Evolutionary conservation across 2,888 invertebrate genomes (phyloP), one percentile per base, ranked within the genome.

Genomic region (Trissonchulus latispiculum): DNA sequence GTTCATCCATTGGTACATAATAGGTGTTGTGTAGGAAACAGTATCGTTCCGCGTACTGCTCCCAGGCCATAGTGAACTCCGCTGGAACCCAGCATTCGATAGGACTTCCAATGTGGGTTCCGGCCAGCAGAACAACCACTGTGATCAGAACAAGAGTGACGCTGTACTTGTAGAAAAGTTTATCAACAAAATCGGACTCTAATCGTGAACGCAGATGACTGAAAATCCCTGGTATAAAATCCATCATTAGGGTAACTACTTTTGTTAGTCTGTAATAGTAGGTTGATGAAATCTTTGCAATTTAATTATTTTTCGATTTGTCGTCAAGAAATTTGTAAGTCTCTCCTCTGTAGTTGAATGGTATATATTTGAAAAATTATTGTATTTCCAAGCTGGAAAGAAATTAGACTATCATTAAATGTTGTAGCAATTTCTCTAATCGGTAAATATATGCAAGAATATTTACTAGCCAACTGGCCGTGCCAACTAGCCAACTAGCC

Each of bases 1-100:
- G 48, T 23, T 48, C 48, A 48, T 8, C 8, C 48, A 48, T 48
- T 23, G 48, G 48, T 48, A 48, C 23, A 48, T 48, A 48, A 23
- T 85, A 86, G n/a, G 85, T 86, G 79, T 85, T 85, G 72, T 84
- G 84, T 59, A 85, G 84, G 81, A 85, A 83, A 78, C 86, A 86
- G 70, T 85, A 85, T 79, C 85, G 84, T 77, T 85, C 81, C 61
- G 85, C 83, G 79, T 85, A 86, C 76, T 85, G 83, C 73, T 83
- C 83, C 83, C 85, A 85, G 73, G 84, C 84, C 72, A 81, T 81
- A 62, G 81, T 80, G 77, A 84, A 84, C 77, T 83, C 82, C 1
- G 83, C 83, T 23, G 84, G 84, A 73, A 82, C 82, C 84, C 84
- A 84, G 78, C 84, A 84, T 76, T 82, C 81, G 70, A 84, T 83